phyloP scores from a whole-genome alignment of 2,113 vertebrate genomes.

The Kobus ellipsiprymnus region DNA sequence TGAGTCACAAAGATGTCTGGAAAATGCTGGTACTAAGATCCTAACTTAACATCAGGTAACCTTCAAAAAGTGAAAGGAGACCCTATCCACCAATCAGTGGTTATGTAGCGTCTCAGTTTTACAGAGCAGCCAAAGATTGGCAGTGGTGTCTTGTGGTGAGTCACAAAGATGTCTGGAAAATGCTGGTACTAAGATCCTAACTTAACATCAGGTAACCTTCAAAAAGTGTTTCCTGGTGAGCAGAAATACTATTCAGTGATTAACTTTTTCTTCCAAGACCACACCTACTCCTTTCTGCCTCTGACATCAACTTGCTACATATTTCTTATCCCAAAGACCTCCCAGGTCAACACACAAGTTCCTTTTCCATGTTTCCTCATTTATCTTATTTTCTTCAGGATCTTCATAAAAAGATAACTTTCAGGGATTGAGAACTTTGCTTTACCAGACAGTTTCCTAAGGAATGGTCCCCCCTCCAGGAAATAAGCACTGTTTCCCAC shows the following conservation, averaged over 20 bases:
- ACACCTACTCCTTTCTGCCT: not conserved
- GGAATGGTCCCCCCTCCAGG: not conserved
- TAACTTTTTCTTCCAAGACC: not conserved
- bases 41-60: not conserved
- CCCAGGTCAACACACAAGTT: not conserved
- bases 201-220: not conserved
- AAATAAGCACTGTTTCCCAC: not conserved
- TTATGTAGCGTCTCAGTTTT: not conserved
- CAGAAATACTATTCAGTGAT: not conserved
- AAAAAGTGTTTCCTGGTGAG: not conserved
- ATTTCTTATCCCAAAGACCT: not conserved
- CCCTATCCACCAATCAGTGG: not conserved
- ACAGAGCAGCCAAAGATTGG: not conserved
- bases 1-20: not conserved
- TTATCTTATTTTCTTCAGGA: not conserved
- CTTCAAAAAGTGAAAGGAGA: not conserved
- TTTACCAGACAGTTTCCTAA: not conserved
- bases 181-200: not conserved
- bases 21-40: not conserved
- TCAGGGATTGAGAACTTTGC: not conserved
- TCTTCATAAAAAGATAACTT: not conserved
- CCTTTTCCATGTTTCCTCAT: not conserved
- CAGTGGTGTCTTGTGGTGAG: not conserved
- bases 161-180: not conserved
- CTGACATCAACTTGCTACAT: not conserved